Evolutionary conservation across 2,797 vertebrate genomes (phyloP).

Genomic region (Clangula hyemalis): DNA sequence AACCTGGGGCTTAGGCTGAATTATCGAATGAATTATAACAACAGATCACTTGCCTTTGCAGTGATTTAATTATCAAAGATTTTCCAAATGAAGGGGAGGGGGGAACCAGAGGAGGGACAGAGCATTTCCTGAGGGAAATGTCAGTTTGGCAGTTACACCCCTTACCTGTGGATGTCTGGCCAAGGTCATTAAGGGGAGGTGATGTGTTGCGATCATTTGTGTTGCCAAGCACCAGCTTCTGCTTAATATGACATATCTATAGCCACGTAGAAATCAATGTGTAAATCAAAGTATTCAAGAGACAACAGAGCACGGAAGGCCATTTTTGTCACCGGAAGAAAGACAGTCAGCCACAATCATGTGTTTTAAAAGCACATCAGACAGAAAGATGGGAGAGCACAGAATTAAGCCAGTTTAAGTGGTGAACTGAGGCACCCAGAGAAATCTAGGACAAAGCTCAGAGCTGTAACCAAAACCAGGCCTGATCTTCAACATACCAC

Average conservation of each 20-base stretch:
- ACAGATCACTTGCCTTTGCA: background rate
- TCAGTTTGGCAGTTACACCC: background rate
- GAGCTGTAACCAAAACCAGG: background rate
- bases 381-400: background rate
- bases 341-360: background rate
- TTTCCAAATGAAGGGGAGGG: background rate
- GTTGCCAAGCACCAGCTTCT: background rate
- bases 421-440: background rate
- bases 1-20: constrained; percentile 7
- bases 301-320: background rate
- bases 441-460: background rate
- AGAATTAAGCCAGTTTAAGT: background rate
- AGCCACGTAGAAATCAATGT: background rate
- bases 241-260: background rate
- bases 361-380: background rate
- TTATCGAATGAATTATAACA: constrained; percentile 33
- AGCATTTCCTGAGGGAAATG: constrained; percentile 40
- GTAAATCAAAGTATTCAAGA: background rate
- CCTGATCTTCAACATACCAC: background rate
- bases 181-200: background rate
- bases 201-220: background rate
- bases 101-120: background rate
- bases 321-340: background rate
- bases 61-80: constrained; percentile 60
- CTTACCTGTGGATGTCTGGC: background rate